A percentile compares a stretch with the other conserved stretches of the same genome.
Evolutionary conservation across 2,113 vertebrate genomes (phyloP).

Genomic region (Caracal caracal): DNA sequence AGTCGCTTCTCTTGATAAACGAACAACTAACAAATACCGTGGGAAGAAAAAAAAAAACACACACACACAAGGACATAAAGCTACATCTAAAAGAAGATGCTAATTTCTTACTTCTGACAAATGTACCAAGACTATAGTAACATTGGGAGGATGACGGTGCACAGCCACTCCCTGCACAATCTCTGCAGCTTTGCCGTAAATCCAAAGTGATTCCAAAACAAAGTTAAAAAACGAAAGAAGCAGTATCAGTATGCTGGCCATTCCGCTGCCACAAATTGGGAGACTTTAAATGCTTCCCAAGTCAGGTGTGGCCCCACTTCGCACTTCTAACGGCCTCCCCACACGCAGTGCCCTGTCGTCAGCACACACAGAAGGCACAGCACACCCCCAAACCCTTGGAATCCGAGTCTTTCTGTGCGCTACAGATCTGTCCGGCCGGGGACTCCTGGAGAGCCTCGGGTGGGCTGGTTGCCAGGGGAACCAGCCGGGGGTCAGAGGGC

Average conservation of each 20-base stretch:
- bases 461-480: neutral
- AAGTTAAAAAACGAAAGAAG: neutral
- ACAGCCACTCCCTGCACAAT: neutral
- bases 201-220: neutral
- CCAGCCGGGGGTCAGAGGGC: neutral
- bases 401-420: neutral
- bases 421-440: neutral
- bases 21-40: too few relatives aligned
- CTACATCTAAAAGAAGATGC: neutral
- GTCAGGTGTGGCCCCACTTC: neutral
- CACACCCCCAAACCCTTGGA: neutral
- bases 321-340: neutral
- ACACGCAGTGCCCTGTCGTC: rapidly evolving
- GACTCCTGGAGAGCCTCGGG: neutral
- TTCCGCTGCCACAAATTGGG: neutral
- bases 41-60: too few relatives aligned
- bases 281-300: neutral
- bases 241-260: neutral
- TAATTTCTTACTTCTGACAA: neutral
- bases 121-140: neutral
- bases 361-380: too few relatives aligned
- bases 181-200: neutral
- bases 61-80: neutral
- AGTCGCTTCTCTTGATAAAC: too few relatives aligned
- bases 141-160: rapidly evolving